Base-by-base conservation (phyloP, 2,888 invertebrate genomes). In the Nemurella pictetii region DNA sequence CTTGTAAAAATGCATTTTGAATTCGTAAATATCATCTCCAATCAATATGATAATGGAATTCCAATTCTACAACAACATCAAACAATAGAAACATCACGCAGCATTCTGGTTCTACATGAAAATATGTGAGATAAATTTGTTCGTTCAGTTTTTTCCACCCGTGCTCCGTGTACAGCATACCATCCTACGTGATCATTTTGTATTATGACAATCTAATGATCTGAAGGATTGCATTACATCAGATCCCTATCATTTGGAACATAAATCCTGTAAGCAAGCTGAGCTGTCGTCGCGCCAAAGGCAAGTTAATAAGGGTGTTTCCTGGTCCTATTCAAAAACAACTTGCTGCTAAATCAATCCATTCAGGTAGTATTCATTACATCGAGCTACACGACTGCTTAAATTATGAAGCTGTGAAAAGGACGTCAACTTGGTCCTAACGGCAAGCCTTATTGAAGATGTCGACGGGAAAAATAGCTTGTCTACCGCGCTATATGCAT, bases 41-140 rank as follows among this genome's bases (percentile, higher is more conserved):
- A 30, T 81, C 80, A 73, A 85, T 84, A 84, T 85, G 85, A 84
- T 85, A 85, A 85, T 85, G 84, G 85, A 85, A 85, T 85, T 85
- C 83, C 85, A 74, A 85, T 85, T n/a, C n/a, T n/a, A 84, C 72
- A 73, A 78, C 30, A 28, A 28, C 28, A 55, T 82, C 20, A 55
- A 82, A 55, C 32, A 81, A 81, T 36, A 35, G 26, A 81, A 30
- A 36, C 28, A 81, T 26, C 36, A 80, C 80, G 25, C 0, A 9
- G 30, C 55, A 55, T 20, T 55, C 55, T 55, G 55, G 20, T 2
- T 55, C 55, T 20, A 55, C 55, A 15, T 12, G 12, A 55, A 55
- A 55, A 55, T 55, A 20, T 55, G 55, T 20, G 20, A 20, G 20
- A 55, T 55, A 55, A 55, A 55, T 55, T 55, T 55, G 55, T 55